Percentiles rank a stretch among this genome's conserved stretches.
Conservation (phyloP, 2,888 invertebrate genomes). For the Oscheius sp. region DNA sequence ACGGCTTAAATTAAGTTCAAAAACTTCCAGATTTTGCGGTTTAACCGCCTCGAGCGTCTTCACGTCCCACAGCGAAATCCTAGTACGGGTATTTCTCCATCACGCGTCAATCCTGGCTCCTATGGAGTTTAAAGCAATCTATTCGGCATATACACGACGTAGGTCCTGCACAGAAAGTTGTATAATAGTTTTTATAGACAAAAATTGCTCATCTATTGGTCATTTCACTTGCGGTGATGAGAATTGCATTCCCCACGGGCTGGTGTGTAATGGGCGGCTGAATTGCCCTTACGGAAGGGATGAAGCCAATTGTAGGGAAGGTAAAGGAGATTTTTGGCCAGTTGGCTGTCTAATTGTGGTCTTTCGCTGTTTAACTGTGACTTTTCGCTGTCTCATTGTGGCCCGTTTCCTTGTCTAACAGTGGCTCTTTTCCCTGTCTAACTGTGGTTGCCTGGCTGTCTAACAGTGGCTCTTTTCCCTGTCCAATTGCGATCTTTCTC, state of each 20-base stretch:
- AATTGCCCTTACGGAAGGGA: constrained; percentile 70
- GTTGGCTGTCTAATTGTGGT: not conserved
- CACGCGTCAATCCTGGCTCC: constrained; percentile 42
- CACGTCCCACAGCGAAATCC: constrained; percentile 52
- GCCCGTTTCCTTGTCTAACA: no score
- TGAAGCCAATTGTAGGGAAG: constrained; percentile 54
- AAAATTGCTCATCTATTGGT: constrained; percentile 64
- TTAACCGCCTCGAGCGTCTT: constrained; percentile 54
- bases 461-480: no score
- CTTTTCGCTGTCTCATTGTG: not conserved
- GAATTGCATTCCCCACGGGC: constrained; percentile 66
- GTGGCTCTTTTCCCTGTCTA: not conserved
- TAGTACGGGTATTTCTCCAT: constrained; percentile 54
- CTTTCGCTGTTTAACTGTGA: no score
- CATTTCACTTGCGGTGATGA: constrained; percentile 72
- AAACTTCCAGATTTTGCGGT: constrained; percentile 58
- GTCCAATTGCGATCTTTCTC: not conserved
- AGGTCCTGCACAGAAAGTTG: not conserved
- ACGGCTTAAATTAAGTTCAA: not conserved
- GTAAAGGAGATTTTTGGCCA: constrained; percentile 20
- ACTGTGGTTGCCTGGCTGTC: no score
- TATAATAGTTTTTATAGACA: constrained; percentile 56
- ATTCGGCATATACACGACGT: constrained; percentile 57
- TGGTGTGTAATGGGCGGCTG: constrained; percentile 64
- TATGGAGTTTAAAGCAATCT: constrained; percentile 50